Evolutionary conservation across 92 coral and sea anemone species (phyloP).

Genomic region (Anthopleura xanthogrammica): DNA sequence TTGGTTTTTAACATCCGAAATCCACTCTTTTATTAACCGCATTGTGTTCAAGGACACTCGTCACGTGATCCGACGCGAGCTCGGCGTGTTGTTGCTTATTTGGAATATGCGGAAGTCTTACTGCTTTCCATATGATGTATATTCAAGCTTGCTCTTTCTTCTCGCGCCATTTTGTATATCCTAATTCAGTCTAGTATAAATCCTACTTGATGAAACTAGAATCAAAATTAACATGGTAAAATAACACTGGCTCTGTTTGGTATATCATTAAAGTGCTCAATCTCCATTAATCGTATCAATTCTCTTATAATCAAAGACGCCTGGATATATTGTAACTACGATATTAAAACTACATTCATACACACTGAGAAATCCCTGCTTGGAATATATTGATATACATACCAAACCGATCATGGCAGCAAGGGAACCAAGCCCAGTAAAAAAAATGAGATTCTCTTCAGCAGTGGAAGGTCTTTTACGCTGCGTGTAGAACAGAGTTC

Average conservation of each 20-base stretch:
- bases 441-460: conserved; percentile 44
- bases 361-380: not conserved
- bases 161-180: not conserved
- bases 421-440: conserved; percentile 50
- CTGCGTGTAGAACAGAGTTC: conserved; percentile 45
- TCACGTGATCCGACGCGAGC: not conserved
- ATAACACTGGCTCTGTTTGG: too few relatives aligned
- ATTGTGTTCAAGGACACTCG: not conserved
- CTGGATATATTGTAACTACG: not conserved
- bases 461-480: conserved; percentile 50
- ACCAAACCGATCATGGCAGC: conserved; percentile 15
- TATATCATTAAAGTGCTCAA: too few relatives aligned
- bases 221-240: not conserved
- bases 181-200: not conserved
- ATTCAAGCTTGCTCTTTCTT: not conserved
- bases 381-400: not conserved
- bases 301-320: not conserved
- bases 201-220: not conserved
- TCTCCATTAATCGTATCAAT: too few relatives aligned
- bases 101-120: not conserved
- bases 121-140: not conserved
- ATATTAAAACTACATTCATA: not conserved
- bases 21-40: not conserved
- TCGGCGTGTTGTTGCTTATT: not conserved
- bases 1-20: too few relatives aligned